phyloP scores from a whole-genome alignment of 37 sponge, comb jelly and placozoan genomes.

The Theonella swinhoei region DNA sequence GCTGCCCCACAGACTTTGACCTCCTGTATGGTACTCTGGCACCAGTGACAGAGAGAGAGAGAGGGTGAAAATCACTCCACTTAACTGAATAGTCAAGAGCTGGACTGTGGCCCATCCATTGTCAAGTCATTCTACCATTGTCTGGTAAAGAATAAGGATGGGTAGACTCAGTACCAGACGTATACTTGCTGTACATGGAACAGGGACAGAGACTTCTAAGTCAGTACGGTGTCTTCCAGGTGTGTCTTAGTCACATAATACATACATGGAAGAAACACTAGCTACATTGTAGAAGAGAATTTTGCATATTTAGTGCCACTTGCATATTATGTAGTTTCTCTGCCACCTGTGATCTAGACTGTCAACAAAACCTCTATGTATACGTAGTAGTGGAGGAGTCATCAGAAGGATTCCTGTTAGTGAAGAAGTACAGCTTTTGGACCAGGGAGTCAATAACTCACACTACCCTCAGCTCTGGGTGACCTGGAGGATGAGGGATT shows the following conservation, averaged over 20 bases:
- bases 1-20: background rate
- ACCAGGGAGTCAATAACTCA: conserved; percentile 34
- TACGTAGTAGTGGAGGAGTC: conserved; percentile 27
- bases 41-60: no score
- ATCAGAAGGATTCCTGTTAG: conserved; percentile 43
- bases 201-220: conserved; percentile 42
- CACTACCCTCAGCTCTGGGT: conserved; percentile 22
- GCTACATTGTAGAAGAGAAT: no score
- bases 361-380: conserved; percentile 2
- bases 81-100: background rate
- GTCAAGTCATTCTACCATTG: conserved; percentile 21
- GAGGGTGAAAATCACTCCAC: conserved; percentile 5
- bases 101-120: background rate
- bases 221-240: conserved; percentile 65
- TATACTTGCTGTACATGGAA: conserved; percentile 29
- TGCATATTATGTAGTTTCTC: no score
- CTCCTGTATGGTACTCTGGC: no score
- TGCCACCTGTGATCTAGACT: no score
- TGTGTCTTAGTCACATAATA: no score
- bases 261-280: no score
- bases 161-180: conserved; percentile 27
- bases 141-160: conserved; percentile 13
- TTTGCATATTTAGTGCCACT: background rate
- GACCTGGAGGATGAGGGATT: conserved; percentile 63
- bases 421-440: conserved; percentile 74